A percentile compares a stretch with the other conserved stretches of the same genome.
These are phyloP conservation scores for Coregonus suidteri DNA, from an alignment of 2,797 vertebrate genomes.

Conservation along the genomic window DNA sequence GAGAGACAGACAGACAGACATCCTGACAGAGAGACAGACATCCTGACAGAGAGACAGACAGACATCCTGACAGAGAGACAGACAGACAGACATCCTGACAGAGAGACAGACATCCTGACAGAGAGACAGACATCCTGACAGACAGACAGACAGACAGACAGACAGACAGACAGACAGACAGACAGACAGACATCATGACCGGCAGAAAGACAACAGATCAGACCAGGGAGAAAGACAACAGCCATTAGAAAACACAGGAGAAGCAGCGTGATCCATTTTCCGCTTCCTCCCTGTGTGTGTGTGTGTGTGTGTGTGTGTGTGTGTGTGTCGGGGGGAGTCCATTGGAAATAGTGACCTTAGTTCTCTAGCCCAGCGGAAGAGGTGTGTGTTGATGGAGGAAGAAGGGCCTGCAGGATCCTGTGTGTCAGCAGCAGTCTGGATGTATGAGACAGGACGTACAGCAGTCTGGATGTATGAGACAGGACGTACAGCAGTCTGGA, in stretches of 20 bases:
- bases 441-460: neutral
- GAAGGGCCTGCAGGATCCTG: constrained; percentile 67
- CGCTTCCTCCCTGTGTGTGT: constrained; percentile 32
- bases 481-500: too few relatives aligned
- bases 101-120: too few relatives aligned
- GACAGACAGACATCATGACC: neutral
- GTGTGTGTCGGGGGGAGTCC: constrained; percentile 2
- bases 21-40: too few relatives aligned
- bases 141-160: too few relatives aligned
- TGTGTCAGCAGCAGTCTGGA: neutral
- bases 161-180: neutral
- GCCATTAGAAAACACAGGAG: constrained; percentile 48
- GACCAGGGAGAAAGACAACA: constrained; percentile 36
- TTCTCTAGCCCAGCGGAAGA: constrained; percentile 41
- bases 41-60: too few relatives aligned
- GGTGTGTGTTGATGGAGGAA: constrained; percentile 46
- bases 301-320: constrained; percentile 7
- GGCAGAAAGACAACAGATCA: neutral
- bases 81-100: too few relatives aligned
- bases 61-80: too few relatives aligned
- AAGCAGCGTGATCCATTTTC: constrained; percentile 46
- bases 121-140: neutral
- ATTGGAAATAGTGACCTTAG: constrained; percentile 49
- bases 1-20: too few relatives aligned
- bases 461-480: too few relatives aligned